A percentile compares a stretch with the other conserved stretches of the same genome.
Evolutionary conservation across 2,888 invertebrate species (phyloP).

Genomic region (Drosophila melanosoma): DNA sequence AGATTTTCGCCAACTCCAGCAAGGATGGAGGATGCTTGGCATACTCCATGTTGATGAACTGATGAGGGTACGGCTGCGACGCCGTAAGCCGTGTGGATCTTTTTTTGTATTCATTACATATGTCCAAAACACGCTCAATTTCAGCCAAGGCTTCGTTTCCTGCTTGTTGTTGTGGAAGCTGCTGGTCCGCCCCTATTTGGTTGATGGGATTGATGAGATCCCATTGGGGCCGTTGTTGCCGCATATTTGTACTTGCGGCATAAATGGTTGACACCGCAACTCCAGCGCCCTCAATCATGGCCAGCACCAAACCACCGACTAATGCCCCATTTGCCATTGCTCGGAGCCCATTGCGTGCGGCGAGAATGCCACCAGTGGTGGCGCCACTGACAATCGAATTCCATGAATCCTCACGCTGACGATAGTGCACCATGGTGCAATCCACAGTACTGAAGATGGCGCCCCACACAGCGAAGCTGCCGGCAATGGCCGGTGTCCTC

Average conservation of each 20-base stretch:
- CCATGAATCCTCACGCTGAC: slow-evolving; percentile 67
- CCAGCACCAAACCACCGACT: slow-evolving; percentile 66
- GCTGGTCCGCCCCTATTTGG: background rate
- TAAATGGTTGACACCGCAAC: slow-evolving; percentile 70
- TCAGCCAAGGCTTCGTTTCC: slow-evolving; percentile 41
- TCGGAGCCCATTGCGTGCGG: slow-evolving; percentile 65
- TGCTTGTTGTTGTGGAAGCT: background rate
- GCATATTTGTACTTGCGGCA: slow-evolving; percentile 32
- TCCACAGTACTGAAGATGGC: slow-evolving; percentile 71
- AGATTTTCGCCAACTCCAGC: slow-evolving; percentile 49
- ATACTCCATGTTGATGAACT: background rate
- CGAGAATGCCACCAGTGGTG: slow-evolving; percentile 65
- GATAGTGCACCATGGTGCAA: slow-evolving; percentile 60
- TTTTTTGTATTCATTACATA: slow-evolving; percentile 41
- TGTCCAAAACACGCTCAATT: slow-evolving; percentile 56
- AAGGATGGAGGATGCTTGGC: slow-evolving; percentile 43
- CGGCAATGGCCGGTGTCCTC: slow-evolving; percentile 66
- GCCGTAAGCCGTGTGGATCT: background rate
- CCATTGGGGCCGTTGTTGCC: slow-evolving; percentile 54
- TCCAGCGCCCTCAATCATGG: slow-evolving; percentile 67
- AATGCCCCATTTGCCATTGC: slow-evolving; percentile 70
- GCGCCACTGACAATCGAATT: slow-evolving; percentile 70
- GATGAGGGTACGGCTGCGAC: background rate
- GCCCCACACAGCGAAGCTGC: slow-evolving; percentile 72
- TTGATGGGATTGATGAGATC: slow-evolving; percentile 22